Conservation (phyloP, 2,113 vertebrate genomes). For the Ptilonorhynchus violaceus region DNA sequence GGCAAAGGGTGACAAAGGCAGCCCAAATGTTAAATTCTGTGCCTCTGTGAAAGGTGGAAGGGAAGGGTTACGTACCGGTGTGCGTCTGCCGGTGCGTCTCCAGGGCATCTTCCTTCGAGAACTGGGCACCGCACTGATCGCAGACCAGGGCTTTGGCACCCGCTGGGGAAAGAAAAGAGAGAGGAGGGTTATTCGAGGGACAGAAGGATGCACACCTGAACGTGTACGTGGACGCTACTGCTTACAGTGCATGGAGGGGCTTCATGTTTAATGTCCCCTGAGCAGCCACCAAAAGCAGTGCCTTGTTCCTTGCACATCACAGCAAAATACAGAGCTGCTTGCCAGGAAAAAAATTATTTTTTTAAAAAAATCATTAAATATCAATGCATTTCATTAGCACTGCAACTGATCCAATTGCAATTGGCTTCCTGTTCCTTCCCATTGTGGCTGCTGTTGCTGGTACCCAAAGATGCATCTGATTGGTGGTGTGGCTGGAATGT, state of each 20-base stretch:
- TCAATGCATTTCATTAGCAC: background rate
- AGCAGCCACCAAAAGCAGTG: background rate
- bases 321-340: background rate
- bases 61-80: conserved; percentile 78
- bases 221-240: background rate
- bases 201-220: background rate
- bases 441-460: background rate
- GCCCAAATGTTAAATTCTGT: background rate
- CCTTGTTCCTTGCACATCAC: background rate
- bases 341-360: background rate
- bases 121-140: conserved; percentile 96
- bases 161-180: conserved; percentile 72
- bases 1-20: background rate
- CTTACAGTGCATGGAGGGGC: background rate
- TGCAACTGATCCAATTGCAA: background rate
- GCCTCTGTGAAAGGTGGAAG: background rate
- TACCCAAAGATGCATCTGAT: background rate
- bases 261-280: background rate
- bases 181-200: background rate
- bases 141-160: conserved; percentile 96
- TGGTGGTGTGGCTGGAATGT: background rate
- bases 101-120: conserved; percentile 94
- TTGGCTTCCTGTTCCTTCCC: conserved; percentile 11
- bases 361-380: background rate
- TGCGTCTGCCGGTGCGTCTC: conserved; percentile 94